Conservation (phyloP, 2,888 invertebrate genomes). For the Cataglyphis rosenhaueri region DNA sequence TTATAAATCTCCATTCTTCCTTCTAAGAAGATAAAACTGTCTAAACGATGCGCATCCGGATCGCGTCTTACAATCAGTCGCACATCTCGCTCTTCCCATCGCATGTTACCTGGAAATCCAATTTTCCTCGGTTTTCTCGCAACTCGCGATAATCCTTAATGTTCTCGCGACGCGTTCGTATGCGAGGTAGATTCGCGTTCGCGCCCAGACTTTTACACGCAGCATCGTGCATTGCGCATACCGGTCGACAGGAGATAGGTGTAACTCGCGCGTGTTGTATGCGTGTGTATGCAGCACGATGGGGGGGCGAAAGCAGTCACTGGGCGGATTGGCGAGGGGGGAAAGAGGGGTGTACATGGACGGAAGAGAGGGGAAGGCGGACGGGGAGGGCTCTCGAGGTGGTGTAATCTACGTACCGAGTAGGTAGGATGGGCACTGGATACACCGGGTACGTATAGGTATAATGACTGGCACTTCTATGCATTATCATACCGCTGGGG, state of each 20-base stretch:
- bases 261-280: constrained; percentile 61
- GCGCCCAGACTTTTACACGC: constrained; percentile 39
- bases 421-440: constrained; percentile 73
- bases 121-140: constrained; percentile 47
- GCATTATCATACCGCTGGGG: constrained; percentile 84
- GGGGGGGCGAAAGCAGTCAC: constrained; percentile 39
- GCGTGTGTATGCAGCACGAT: constrained; percentile 47
- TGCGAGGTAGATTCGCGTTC: constrained; percentile 40
- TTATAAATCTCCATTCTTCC: neutral
- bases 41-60: neutral
- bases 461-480: constrained; percentile 85
- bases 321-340: constrained; percentile 23
- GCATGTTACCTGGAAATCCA: constrained; percentile 35
- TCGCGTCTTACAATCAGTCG: neutral
- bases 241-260: constrained; percentile 43
- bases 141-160: constrained; percentile 36
- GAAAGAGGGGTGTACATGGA: constrained; percentile 29
- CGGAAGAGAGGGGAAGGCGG: constrained; percentile 39
- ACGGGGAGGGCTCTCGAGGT: constrained; percentile 66
- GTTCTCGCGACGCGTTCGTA: constrained; percentile 33
- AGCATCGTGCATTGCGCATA: constrained; percentile 30
- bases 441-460: constrained; percentile 75
- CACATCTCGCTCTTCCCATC: neutral
- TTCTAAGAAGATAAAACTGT: neutral
- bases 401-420: constrained; percentile 80